Percentiles rank a stretch among this genome's conserved stretches.
These are phyloP conservation scores for Diarsia rubi DNA, from an alignment of 2,888 invertebrate species.

Conservation along the genomic window DNA sequence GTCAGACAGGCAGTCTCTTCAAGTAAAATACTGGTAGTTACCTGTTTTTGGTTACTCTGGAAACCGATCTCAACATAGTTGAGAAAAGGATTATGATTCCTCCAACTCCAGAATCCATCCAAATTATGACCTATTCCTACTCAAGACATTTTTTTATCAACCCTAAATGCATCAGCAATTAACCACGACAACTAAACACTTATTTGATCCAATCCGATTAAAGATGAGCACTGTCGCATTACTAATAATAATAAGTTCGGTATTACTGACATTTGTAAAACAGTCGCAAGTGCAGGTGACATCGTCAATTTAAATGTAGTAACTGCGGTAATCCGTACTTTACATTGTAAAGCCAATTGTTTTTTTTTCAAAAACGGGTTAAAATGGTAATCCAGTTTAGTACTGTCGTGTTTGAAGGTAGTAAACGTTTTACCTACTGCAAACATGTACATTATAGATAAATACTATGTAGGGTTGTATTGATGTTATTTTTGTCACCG, in stretches of 20 bases:
- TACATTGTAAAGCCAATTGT: slow-evolving; percentile 1
- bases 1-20: too few species aligned
- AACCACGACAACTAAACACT: neutral
- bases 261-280: slow-evolving; percentile 44
- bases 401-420: neutral
- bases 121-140: neutral
- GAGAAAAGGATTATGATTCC: neutral
- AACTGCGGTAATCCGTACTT: slow-evolving; percentile 38
- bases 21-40: too few species aligned
- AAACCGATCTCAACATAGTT: neutral
- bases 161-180: neutral
- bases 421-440: neutral
- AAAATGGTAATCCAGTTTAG: slow-evolving; percentile 24
- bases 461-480: neutral
- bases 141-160: neutral
- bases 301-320: neutral
- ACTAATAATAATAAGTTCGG: slow-evolving; percentile 31
- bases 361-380: neutral
- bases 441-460: neutral
- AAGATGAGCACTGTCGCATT: neutral
- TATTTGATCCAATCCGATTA: slow-evolving; percentile 34
- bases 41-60: too few species aligned
- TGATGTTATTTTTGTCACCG: neutral
- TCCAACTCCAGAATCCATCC: neutral
- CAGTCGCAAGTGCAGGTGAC: slow-evolving; percentile 39